Conservation (phyloP, 2,888 invertebrate species). For the Drosophila pseudotakahashii region DNA sequence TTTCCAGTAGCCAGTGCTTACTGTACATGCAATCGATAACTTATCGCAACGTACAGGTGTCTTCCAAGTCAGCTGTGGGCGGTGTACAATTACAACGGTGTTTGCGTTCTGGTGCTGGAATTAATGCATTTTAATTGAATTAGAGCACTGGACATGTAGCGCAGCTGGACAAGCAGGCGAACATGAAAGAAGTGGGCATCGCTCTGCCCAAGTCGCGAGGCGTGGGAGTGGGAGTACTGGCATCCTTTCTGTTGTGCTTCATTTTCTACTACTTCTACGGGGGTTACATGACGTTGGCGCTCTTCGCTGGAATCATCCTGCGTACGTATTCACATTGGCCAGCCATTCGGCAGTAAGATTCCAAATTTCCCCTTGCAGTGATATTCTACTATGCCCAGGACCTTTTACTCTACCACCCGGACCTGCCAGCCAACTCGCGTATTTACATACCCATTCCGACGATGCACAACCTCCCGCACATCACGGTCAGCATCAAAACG, state of each 20-base stretch:
- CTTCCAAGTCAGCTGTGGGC: constrained; percentile 19
- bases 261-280: constrained; percentile 94
- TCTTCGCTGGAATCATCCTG: constrained; percentile 89
- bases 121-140: constrained; percentile 16
- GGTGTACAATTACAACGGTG: constrained; percentile 13
- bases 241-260: constrained; percentile 90
- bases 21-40: constrained; percentile 8
- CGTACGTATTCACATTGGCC: constrained; percentile 85
- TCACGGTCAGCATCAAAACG: constrained; percentile 91
- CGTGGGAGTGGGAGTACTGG: constrained; percentile 91
- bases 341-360: neutral
- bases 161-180: constrained; percentile 24
- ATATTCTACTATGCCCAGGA: constrained; percentile 94
- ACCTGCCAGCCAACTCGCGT: constrained; percentile 94
- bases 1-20: neutral
- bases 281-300: constrained; percentile 88
- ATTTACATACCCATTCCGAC: constrained; percentile 94
- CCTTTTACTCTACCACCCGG: constrained; percentile 93
- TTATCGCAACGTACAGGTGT: constrained; percentile 21
- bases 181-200: constrained; percentile 80
- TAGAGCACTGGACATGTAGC: constrained; percentile 27
- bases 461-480: constrained; percentile 93
- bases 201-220: constrained; percentile 84
- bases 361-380: constrained; percentile 85
- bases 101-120: constrained; percentile 5